A percentile compares a stretch with the other conserved stretches of the same genome.
Evolutionary conservation across 2,888 invertebrate species (phyloP).

Genomic region (Ochropleura plecta): DNA sequence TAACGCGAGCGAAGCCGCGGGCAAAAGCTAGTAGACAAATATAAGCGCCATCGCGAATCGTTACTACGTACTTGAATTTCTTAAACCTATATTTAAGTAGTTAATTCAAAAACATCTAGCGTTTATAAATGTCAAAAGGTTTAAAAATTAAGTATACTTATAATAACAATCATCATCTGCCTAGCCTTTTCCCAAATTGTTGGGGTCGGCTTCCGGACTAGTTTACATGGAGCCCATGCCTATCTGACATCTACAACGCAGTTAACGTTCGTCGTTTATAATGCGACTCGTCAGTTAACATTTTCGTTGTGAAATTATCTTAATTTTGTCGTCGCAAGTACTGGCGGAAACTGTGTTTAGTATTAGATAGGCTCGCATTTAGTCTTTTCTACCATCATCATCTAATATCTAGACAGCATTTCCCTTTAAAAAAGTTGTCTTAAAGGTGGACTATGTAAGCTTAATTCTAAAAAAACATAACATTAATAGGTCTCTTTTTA

Average conservation of each 20-base stretch:
- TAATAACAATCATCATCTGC: too few species aligned
- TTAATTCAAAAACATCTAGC: background rate
- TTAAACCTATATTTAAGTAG: background rate
- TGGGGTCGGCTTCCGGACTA: too few species aligned
- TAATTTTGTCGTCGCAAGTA: background rate
- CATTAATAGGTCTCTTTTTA: background rate
- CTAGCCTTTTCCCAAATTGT: too few species aligned
- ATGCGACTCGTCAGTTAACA: background rate
- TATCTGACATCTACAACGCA: too few species aligned
- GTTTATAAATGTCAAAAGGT: background rate
- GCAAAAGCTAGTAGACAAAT: too few species aligned
- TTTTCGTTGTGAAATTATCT: background rate
- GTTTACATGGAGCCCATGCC: background rate
- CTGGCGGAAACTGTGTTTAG: background rate
- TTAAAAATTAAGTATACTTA: background rate
- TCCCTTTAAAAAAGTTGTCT: background rate
- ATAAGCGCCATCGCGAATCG: background rate
- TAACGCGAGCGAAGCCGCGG: too few species aligned
- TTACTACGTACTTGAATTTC: background rate
- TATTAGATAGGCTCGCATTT: background rate
- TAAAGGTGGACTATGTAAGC: background rate
- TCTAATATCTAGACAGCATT: background rate
- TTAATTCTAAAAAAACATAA: background rate
- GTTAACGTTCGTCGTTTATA: too few species aligned
- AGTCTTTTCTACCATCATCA: background rate